A percentile compares a stretch with the other conserved stretches of the same genome.
Evolutionary conservation across 1,140 invertebrate species (phyloP).

Genomic region (Tenebrio molitor): DNA sequence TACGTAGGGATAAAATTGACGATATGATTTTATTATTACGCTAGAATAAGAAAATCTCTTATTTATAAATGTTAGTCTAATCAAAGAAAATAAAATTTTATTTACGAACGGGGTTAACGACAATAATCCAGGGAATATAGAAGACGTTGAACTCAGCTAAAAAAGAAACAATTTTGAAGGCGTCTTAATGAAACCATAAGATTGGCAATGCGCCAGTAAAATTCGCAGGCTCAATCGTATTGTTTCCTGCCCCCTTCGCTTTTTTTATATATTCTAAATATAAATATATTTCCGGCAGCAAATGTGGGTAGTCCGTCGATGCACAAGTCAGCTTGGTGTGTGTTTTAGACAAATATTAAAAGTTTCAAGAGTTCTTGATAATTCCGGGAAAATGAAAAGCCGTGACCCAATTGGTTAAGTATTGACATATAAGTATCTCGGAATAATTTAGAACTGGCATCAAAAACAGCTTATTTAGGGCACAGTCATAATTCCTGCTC

Average conservation of each 20-base stretch:
- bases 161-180: constrained; percentile 32
- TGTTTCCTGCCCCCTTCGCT: constrained; percentile 13
- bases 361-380: constrained; percentile 15
- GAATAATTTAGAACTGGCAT: constrained; percentile 13
- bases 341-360: constrained; percentile 1
- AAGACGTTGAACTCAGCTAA: constrained; percentile 19
- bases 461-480: constrained; percentile 27
- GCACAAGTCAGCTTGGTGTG: too few species aligned
- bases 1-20: too few species aligned
- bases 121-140: constrained; percentile 12
- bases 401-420: constrained; percentile 20
- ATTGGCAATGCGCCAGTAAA: constrained; percentile 24
- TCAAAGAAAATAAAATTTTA: constrained; percentile 7
- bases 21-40: too few species aligned
- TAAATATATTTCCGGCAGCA: too few species aligned
- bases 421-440: constrained; percentile 15
- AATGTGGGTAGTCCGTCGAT: too few species aligned
- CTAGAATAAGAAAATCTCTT: too few species aligned
- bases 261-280: constrained; percentile 1
- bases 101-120: constrained; percentile 24
- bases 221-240: constrained; percentile 29
- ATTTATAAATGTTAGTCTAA: neutral
- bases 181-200: constrained; percentile 18
- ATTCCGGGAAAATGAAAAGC: constrained; percentile 8
- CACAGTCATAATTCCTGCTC: constrained; percentile 16